Percentiles rank a stretch among this genome's conserved stretches.
These are phyloP conservation scores for Cheilosia soror DNA, from an alignment of 2,888 invertebrate genomes.

Conservation along the genomic window DNA sequence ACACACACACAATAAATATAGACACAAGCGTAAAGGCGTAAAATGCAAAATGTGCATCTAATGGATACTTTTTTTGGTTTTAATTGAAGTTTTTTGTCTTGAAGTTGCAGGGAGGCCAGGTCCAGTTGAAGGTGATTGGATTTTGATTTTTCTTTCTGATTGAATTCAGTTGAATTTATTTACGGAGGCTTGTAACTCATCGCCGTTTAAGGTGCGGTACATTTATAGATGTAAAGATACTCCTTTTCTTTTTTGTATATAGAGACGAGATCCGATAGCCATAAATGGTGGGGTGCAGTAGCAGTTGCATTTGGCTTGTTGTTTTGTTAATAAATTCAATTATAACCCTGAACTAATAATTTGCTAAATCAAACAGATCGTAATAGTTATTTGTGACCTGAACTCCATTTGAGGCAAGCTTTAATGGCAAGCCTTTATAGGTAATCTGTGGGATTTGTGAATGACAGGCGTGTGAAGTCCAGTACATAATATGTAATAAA, in stretches of 20 bases:
- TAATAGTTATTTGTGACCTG: neutral
- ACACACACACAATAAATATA: neutral
- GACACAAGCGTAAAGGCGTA: neutral
- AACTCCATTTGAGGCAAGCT: neutral
- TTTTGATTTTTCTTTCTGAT: neutral
- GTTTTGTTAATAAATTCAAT: constrained; percentile 16
- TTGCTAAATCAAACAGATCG: constrained; percentile 2
- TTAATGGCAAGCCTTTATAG: too few species aligned
- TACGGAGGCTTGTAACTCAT: neutral
- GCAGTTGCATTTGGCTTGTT: constrained; percentile 3
- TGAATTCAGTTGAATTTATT: neutral
- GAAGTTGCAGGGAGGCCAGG: neutral
- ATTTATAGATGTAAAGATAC: neutral
- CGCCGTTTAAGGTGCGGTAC: constrained; percentile 15
- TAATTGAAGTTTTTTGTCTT: constrained; percentile 5
- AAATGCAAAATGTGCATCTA: constrained; percentile 50
- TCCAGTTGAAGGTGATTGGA: neutral
- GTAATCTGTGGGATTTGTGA: too few species aligned
- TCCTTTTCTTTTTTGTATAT: neutral
- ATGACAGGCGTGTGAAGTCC: too few species aligned
- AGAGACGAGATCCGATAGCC: constrained; percentile 3
- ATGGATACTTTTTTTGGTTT: constrained; percentile 12
- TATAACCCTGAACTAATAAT: constrained; percentile 44
- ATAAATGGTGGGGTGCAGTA: constrained; percentile 13
- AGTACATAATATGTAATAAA: too few species aligned